A percentile compares a stretch with the other conserved stretches of the same genome.
Conservation (phyloP, 2,888 invertebrate genomes). For the Deladenus siricidicola region DNA sequence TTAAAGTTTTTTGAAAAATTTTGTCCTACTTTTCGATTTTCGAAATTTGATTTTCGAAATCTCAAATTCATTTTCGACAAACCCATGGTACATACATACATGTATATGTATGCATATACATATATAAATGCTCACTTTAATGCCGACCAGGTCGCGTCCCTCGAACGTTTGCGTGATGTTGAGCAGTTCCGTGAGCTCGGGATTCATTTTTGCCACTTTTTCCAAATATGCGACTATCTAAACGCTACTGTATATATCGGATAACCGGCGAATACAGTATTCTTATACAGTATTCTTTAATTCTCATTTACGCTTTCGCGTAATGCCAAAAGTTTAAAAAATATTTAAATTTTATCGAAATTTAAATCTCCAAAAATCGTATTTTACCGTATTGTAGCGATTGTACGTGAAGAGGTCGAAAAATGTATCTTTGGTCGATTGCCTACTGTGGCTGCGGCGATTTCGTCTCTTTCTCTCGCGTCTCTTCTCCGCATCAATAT, state of each 20-base stretch:
- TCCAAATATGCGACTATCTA: conserved; percentile 44
- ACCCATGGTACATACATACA: too few relatives aligned
- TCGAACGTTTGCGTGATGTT: conserved; percentile 44
- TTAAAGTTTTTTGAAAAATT: too few relatives aligned
- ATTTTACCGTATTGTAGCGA: conserved; percentile 7
- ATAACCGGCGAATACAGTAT: too few relatives aligned
- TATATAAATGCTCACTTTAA: too few relatives aligned
- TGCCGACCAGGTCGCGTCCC: conserved; percentile 37
- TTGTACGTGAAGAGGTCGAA: conserved; percentile 12
- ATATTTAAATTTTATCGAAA: too few relatives aligned
- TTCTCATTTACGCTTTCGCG: background rate
- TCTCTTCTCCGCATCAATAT: conserved; percentile 18
- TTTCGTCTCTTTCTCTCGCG: background rate
- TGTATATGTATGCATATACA: too few relatives aligned
- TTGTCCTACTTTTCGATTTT: too few relatives aligned
- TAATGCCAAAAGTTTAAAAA: background rate
- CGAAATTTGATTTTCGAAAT: too few relatives aligned
- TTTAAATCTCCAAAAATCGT: too few relatives aligned
- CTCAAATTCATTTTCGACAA: too few relatives aligned
- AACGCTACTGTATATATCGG: background rate
- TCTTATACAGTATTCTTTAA: too few relatives aligned
- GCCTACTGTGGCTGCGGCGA: background rate
- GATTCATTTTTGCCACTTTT: conserved; percentile 25
- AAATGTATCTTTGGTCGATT: conserved; percentile 1
- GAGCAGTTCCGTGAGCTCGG: conserved; percentile 33